Percentiles rank a stretch among this genome's conserved stretches.
Conservation (phyloP, 37 sponge, comb jelly and placozoan species). For the Petrosia ficiformis region DNA sequence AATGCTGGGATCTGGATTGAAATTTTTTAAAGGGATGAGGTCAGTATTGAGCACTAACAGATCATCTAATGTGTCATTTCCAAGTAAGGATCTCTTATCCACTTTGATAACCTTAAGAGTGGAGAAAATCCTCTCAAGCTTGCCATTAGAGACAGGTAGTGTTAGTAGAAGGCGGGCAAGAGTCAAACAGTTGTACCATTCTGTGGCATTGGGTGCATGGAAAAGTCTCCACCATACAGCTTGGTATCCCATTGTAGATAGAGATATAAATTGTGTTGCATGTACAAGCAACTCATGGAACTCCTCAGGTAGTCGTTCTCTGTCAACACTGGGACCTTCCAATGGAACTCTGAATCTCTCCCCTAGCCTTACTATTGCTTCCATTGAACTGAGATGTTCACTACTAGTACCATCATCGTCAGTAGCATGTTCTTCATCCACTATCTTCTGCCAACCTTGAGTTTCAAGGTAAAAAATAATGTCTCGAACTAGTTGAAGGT, state of each 20-base stretch:
- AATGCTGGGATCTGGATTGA: slow-evolving; percentile 39
- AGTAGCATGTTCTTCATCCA: slow-evolving; percentile 35
- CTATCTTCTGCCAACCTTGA: slow-evolving; percentile 62
- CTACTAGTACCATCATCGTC: too few species aligned
- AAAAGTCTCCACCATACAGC: slow-evolving; percentile 71
- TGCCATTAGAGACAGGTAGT: slow-evolving; percentile 62
- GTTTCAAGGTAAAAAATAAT: slow-evolving; percentile 35
- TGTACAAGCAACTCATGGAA: slow-evolving; percentile 34
- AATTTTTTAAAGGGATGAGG: slow-evolving; percentile 21
- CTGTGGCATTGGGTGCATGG: slow-evolving; percentile 54
- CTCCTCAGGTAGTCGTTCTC: slow-evolving; percentile 15
- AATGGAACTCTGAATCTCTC: slow-evolving; percentile 44
- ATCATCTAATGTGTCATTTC: slow-evolving; percentile 56
- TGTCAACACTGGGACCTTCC: slow-evolving; percentile 35
- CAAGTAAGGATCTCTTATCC: slow-evolving; percentile 38
- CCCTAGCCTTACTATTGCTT: slow-evolving; percentile 37
- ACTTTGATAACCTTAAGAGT: slow-evolving; percentile 48
- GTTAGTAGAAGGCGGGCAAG: slow-evolving; percentile 53
- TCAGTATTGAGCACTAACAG: slow-evolving; percentile 32
- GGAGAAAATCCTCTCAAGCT: slow-evolving; percentile 54
- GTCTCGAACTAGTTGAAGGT: slow-evolving; percentile 31
- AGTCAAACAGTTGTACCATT: slow-evolving; percentile 44
- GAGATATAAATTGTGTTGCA: slow-evolving; percentile 60
- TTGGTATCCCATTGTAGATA: slow-evolving; percentile 53
- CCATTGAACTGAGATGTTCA: slow-evolving; percentile 34